Percentiles rank a stretch among this genome's conserved stretches.
Conservation (phyloP, 1,140 invertebrate genomes). For the Cheumatopsyche charites region DNA sequence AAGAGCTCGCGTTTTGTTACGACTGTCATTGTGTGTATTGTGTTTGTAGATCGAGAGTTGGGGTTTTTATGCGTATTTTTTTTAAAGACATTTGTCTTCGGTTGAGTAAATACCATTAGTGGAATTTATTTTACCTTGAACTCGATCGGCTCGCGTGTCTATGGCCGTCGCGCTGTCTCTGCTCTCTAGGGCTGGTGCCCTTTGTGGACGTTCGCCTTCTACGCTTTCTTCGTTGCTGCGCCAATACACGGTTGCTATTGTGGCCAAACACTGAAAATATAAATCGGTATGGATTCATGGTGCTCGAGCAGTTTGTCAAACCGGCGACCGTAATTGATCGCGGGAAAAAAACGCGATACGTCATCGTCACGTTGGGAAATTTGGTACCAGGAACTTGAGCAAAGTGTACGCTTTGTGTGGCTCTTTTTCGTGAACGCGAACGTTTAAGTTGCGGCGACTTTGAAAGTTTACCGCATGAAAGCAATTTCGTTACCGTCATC, state of each 20-base stretch:
- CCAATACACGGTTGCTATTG: slow-evolving; percentile 73
- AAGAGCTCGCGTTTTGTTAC: no score
- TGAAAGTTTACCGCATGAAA: no score
- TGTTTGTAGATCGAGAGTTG: neutral
- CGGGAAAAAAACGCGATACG: neutral
- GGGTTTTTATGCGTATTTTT: neutral
- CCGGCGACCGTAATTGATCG: neutral
- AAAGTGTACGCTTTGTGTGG: no score
- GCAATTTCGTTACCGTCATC: no score
- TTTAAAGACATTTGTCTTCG: no score
- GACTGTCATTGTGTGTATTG: neutral
- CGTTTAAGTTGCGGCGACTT: no score
- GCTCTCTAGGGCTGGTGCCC: slow-evolving; percentile 69
- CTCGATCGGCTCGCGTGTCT: slow-evolving; percentile 63
- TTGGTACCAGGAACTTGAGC: neutral
- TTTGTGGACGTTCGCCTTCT: slow-evolving; percentile 68
- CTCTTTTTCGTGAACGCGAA: no score
- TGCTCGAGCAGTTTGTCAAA: neutral
- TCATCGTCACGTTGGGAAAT: neutral
- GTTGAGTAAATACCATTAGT: neutral
- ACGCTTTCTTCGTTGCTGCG: slow-evolving; percentile 76
- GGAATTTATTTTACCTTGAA: slow-evolving; percentile 58
- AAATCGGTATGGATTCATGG: neutral
- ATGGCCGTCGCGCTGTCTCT: slow-evolving; percentile 59
- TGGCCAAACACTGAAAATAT: slow-evolving; percentile 67